These are phyloP conservation scores for Hippocampus zosterae DNA, from an alignment of 2,113 vertebrate genomes.

Conservation along the genomic window DNA sequence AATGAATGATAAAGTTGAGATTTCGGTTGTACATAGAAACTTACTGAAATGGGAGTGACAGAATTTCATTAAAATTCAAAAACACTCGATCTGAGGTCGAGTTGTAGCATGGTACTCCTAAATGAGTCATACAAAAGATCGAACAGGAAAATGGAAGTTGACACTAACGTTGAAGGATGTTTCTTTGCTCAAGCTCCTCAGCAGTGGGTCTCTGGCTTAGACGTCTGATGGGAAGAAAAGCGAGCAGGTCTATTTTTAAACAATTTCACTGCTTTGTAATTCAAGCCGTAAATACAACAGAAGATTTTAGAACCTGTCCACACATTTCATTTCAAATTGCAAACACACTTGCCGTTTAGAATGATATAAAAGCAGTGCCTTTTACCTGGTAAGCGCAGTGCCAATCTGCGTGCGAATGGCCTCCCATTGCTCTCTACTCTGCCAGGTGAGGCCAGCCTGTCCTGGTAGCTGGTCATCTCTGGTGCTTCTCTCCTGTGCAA, in stretches of 20 bases:
- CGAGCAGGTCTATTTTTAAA: conserved; percentile 53
- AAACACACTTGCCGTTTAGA: conserved; percentile 7
- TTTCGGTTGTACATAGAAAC: not conserved
- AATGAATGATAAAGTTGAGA: not conserved
- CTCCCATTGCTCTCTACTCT: conserved; percentile 95
- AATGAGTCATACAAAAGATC: not conserved
- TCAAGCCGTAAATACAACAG: conserved; percentile 49
- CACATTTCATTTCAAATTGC: conserved; percentile 22
- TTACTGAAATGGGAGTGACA: not conserved
- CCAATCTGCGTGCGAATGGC: conserved; percentile 94
- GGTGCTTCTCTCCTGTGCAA: conserved; percentile 55
- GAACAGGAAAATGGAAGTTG: conserved; percentile 15
- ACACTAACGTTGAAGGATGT: conserved; percentile 91
- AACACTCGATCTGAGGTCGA: too few species aligned
- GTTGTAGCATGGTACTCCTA: not conserved
- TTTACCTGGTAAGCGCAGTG: conserved; percentile 85
- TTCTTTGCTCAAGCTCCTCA: conserved; percentile 95
- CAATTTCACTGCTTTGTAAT: conserved; percentile 39
- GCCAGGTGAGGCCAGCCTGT: conserved; percentile 81
- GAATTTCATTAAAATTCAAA: not conserved
- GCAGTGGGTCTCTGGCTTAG: conserved; percentile 93
- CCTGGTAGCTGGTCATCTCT: conserved; percentile 70
- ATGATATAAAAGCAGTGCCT: not conserved
- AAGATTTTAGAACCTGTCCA: conserved; percentile 21
- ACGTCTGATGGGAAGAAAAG: conserved; percentile 69